A percentile compares a stretch with the other conserved stretches of the same genome.
Evolutionary conservation across 2,797 vertebrate species (phyloP).

Genomic region (Chromobotia macracanthus): DNA sequence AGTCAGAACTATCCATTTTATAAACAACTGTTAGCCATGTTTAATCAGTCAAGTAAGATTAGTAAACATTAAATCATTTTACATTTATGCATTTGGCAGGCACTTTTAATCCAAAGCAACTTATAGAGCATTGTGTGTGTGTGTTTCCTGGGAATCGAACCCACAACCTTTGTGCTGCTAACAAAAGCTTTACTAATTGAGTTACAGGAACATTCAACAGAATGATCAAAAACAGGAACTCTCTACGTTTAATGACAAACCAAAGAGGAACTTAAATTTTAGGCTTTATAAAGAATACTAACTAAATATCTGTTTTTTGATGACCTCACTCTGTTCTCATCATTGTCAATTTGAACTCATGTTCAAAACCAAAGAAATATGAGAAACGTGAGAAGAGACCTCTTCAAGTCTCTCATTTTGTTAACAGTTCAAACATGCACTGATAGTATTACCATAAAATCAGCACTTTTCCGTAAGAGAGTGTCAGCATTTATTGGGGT

Average conservation of each 20-base stretch:
- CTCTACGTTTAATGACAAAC: no score
- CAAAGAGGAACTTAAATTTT: neutral
- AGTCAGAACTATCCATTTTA: no score
- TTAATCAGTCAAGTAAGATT: neutral
- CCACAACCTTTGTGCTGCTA: no score
- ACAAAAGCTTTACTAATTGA: no score
- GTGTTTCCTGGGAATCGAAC: no score
- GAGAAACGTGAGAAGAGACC: constrained; percentile 4
- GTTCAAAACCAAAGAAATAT: neutral
- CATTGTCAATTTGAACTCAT: neutral
- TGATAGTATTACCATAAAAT: constrained; percentile 50
- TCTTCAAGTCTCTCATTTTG: constrained; percentile 21
- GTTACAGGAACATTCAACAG: no score
- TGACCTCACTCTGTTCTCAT: neutral
- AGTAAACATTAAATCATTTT: neutral
- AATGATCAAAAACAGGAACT: no score
- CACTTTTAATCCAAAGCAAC: no score
- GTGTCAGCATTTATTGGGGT: constrained; percentile 51
- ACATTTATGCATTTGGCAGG: no score
- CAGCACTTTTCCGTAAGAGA: constrained; percentile 41
- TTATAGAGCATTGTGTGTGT: neutral
- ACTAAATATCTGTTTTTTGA: neutral
- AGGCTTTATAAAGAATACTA: neutral
- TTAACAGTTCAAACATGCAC: constrained; percentile 45
- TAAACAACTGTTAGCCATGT: no score